phyloP scores from a whole-genome alignment of 2,113 vertebrate species.

The Trichomycterus rosablanca region DNA sequence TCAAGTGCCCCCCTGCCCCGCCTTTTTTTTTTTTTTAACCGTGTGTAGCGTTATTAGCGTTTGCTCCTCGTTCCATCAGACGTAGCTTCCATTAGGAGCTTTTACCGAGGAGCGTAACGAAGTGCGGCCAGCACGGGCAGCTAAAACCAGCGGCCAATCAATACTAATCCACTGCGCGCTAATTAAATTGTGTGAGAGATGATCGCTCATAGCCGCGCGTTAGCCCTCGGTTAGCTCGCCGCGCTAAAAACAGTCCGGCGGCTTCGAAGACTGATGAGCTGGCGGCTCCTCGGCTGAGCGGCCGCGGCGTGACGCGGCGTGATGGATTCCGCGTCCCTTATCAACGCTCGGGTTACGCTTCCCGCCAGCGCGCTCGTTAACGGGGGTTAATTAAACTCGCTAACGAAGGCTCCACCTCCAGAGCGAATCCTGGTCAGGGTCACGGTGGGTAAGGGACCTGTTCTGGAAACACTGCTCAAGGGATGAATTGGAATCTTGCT shows the following conservation, averaged over 20 bases:
- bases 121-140: neutral
- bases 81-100: neutral
- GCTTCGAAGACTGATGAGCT: neutral
- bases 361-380: neutral
- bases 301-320: neutral
- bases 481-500: too few species aligned
- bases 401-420: neutral
- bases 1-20: too few species aligned
- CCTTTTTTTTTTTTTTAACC: neutral
- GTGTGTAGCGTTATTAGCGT: neutral
- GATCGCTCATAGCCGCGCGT: neutral
- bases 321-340: neutral
- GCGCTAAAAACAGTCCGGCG: neutral
- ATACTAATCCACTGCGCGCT: neutral
- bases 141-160: neutral
- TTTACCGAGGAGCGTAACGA: neutral
- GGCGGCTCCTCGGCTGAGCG: too few species aligned
- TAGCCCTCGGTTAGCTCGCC: neutral
- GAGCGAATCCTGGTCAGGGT: too few species aligned
- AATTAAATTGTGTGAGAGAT: neutral
- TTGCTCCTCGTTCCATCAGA: neutral
- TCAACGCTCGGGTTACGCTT: neutral
- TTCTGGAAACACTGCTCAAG: neutral
- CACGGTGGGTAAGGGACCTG: neutral
- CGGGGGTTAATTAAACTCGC: neutral